Base-by-base conservation (phyloP, 2,113 vertebrate genomes). In the Microtus ochrogaster region DNA sequence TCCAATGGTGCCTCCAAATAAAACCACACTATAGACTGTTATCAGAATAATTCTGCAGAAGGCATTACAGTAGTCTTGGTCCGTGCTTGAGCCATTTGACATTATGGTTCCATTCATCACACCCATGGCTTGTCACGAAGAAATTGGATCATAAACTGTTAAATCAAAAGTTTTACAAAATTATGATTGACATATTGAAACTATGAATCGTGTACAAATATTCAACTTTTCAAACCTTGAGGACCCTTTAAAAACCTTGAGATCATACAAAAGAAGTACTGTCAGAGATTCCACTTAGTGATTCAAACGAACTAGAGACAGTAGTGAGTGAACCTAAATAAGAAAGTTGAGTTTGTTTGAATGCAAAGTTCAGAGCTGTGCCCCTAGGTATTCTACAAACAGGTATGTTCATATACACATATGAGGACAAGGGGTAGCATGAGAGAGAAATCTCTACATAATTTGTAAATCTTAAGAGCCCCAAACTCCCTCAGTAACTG, bases 1-100 rank as follows among this genome's bases (percentile, higher is more conserved):
- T 14, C 98, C 98, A 0, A 89, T 52, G 22, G 91, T 96, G 47
- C 98, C 98, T 0, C 98, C 98, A 19, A 95, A 73, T 13, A 98
- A 86, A 95, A 91, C 63, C 11, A 96, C 7, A 13, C 96, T 6
- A 9, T 98, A 98, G 22, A 98, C 58, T 17, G 5, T 22, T 78
- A 96, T 91, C 83, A 98, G 96, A 91, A 96, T 0, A 0, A 6
- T 22, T 33, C 78, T 98, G 90, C 47, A 96, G 84, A 6, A 4
- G 1, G 0, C 7, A 10, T 1, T 1, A 1, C 87, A 91, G 7
- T 0, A 47, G 90, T 87, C 47, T 19, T 1, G 21, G 24, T 91
- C 74, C 72, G 2, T 7, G 0, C 63, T 96, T 12, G 87, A 97
- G 39, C 41, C 47, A 2, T 78, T 74, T 58, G 76, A 12, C 92